Percentiles rank a stretch among this genome's conserved stretches.
phyloP scores from a whole-genome alignment of 2,888 invertebrate species.

The Pachliopta kotzebuea region DNA sequence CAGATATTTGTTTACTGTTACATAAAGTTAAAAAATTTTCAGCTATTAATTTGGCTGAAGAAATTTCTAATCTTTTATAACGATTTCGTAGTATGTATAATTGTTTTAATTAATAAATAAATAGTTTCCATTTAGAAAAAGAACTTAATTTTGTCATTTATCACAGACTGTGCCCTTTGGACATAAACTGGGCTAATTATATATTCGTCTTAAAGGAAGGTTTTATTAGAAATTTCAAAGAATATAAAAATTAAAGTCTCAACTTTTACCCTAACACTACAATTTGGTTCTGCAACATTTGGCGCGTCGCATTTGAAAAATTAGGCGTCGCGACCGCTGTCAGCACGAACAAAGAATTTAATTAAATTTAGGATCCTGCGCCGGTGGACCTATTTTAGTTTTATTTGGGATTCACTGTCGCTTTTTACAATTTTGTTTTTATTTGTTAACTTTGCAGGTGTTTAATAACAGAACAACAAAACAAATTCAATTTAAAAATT shows the following conservation, averaged over 20 bases:
- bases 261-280: background rate
- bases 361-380: background rate
- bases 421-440: no score
- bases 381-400: background rate
- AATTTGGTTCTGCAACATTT: background rate
- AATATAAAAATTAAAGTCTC: background rate
- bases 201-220: no score
- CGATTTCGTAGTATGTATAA: constrained; percentile 3
- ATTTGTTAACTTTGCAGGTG: no score
- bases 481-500: no score
- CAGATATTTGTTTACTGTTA: constrained; percentile 55
- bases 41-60: constrained; percentile 52
- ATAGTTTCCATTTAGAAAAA: background rate
- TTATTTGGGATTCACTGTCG: no score
- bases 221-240: no score
- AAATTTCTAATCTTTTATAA: constrained; percentile 45
- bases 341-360: background rate
- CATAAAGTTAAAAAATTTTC: constrained; percentile 65
- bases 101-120: background rate
- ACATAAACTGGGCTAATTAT: no score
- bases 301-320: no score
- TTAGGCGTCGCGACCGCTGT: no score
- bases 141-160: background rate
- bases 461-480: no score
- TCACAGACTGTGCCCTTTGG: background rate